Percentiles rank a stretch among this genome's conserved stretches.
Conservation (phyloP, 2,113 vertebrate species). For the Xenus cinereus region DNA sequence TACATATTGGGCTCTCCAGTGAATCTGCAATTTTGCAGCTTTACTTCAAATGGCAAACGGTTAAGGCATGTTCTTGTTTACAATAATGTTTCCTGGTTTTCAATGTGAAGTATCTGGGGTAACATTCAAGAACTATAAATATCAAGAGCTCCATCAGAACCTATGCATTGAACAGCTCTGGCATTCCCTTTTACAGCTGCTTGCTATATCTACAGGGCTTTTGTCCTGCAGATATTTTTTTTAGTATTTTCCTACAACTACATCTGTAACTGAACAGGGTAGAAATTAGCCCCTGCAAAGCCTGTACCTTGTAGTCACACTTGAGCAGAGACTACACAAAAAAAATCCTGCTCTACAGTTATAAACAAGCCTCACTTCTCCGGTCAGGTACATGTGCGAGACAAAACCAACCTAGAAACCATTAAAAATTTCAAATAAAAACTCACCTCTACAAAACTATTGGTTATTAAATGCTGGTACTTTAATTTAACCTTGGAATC, state of each 20-base stretch:
- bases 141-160: background rate
- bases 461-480: conserved; percentile 99
- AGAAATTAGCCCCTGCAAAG: background rate
- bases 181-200: background rate
- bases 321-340: background rate
- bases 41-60: background rate
- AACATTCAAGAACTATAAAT: background rate
- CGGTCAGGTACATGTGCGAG: accelerated
- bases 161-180: background rate
- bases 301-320: background rate
- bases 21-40: background rate
- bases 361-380: background rate
- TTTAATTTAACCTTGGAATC: conserved; percentile 99
- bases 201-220: background rate
- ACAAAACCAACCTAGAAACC: background rate
- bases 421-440: background rate
- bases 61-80: background rate
- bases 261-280: background rate
- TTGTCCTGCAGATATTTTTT: background rate
- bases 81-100: background rate
- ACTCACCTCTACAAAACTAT: conserved; percentile 99
- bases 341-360: background rate
- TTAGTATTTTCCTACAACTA: background rate
- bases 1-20: background rate
- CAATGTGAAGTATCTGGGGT: background rate